Conservation (phyloP, 2,888 invertebrate species). For the Drosophila picticornis region DNA sequence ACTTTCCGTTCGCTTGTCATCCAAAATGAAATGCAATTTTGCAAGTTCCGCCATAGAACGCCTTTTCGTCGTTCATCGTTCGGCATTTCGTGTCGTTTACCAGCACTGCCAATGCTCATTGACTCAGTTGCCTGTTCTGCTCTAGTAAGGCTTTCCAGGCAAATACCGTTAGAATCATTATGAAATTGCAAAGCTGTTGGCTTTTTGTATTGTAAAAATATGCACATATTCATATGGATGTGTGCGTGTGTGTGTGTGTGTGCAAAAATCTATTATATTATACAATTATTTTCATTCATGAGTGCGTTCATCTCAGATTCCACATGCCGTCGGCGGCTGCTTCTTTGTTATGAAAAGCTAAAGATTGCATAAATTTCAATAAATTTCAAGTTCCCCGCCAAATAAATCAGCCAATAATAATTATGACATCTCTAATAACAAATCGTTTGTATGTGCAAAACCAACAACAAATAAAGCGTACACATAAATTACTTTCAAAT, state of each 20-base stretch:
- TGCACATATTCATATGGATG: slow-evolving; percentile 32
- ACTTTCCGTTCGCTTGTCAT: slow-evolving; percentile 38
- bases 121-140: slow-evolving; percentile 55
- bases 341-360: slow-evolving; percentile 10
- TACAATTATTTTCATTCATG: slow-evolving; percentile 63
- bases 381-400: slow-evolving; percentile 12
- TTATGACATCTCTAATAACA: slow-evolving; percentile 54
- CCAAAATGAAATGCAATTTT: slow-evolving; percentile 59
- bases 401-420: slow-evolving; percentile 47
- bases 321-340: slow-evolving; percentile 6
- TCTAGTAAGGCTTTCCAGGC: slow-evolving; percentile 61
- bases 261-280: slow-evolving; percentile 45
- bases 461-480: slow-evolving; percentile 33
- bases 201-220: slow-evolving; percentile 41
- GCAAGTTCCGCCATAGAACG: slow-evolving; percentile 10
- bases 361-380: slow-evolving; percentile 63
- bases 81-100: slow-evolving; percentile 25
- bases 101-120: slow-evolving; percentile 12
- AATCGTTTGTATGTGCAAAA: slow-evolving; percentile 10
- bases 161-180: slow-evolving; percentile 74
- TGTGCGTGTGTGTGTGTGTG: background rate
- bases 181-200: slow-evolving; percentile 59
- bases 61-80: slow-evolving; percentile 5
- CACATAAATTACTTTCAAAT: slow-evolving; percentile 50
- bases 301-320: slow-evolving; percentile 29